Evolutionary conservation across 2,797 vertebrate genomes (phyloP), one percentile per base, ranked within the genome.

Genomic region (Syndactyla subalaris): DNA sequence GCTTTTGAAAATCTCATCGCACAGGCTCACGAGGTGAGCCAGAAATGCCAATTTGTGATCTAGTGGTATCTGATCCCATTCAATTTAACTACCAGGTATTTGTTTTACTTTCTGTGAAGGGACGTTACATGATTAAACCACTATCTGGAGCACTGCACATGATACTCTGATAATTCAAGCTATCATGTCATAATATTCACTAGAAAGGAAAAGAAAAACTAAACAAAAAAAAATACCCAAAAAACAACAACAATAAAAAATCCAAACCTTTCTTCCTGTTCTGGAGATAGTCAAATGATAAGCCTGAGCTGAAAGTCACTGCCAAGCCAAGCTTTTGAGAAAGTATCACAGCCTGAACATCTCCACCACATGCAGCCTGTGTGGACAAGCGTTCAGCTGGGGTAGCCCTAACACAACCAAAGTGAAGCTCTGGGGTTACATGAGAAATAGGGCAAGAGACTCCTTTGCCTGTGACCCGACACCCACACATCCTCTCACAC

Each of bases 21-120:
- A 39, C 27, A 68, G 74, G 49, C 41, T 71, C 68, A 55, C 1
- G 71, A 94, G 66, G 92, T 48, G 90, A 89, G 72, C 55, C 52
- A 85, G 74, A 68, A 88, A 89, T 63, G 73, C 19, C 36, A 36
- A 52, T 74, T 74, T 78, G 62, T 57, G 89, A 91, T 62, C 87
- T 63, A 21, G 46, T 58, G 84, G 91, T 81, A 76, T 91, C 95
- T 93, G 92, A 95, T 83, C 73, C 41, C 26, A 10, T 58, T 92
- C 71, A 71, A 13, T n/a, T 76, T 67, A 59, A 85, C 62, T 94
- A 62, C 68, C 88, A 96, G 92, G 81, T 85, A 93, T 36, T 30
- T 29, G 49, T 49, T 89, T 92, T 59, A 74, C 82, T 84, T 96
- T 94, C 89, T 94, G 17, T 77, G 92, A 95, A 95, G 86, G 67